Base-by-base conservation (phyloP, 2,797 vertebrate species). In the Channa striata region DNA sequence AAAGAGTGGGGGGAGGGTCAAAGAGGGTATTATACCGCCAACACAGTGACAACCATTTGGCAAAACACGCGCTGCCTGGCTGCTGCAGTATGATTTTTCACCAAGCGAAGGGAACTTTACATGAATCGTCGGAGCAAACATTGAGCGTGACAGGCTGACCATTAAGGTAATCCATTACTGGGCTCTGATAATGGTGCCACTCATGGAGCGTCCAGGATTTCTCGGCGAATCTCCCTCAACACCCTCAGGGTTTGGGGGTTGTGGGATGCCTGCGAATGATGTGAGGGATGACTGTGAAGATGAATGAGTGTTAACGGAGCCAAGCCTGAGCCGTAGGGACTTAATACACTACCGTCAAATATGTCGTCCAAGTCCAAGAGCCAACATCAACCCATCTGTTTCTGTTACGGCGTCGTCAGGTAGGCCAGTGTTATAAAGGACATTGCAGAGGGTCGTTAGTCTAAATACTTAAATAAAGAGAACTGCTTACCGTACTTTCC, bases 81-180 rank as follows among this genome's bases (percentile, higher is more conserved):
- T 16, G 23, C 48, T 9, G 53, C 63, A 83, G 72, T 80, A 75
- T 72, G 78, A 90, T 85, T 80, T 83, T 81, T 83, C 80, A 88
- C 74, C 63, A 64, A 63, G 73, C 74, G 81, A 87, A 66, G 34
- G 48, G 77, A 85, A 79, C 81, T 88, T 81, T 76, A 83, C 81
- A 82, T 90, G 79, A 89, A 87, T 87, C 88, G 85, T 86, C 88
- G 74, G 65, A 60, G 66, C 82, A 83, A 87, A 83, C 86, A 89
- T 74, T 71, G 84, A 77, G 80, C 59, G 11, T 87, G 87, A 86
- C 83, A 87, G 79, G 64, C 81, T 81, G 82, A 85, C 77, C 85
- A 83, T 73, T 68, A 70, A 88, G 78, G 72, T 89, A 83, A 92
- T 91, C 87, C 77, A 87, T 91, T 88, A 85, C 66, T 30, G 68